These are phyloP conservation scores for Rattus rattus DNA, from an alignment of 2,113 vertebrate genomes.

Conservation along the genomic window DNA sequence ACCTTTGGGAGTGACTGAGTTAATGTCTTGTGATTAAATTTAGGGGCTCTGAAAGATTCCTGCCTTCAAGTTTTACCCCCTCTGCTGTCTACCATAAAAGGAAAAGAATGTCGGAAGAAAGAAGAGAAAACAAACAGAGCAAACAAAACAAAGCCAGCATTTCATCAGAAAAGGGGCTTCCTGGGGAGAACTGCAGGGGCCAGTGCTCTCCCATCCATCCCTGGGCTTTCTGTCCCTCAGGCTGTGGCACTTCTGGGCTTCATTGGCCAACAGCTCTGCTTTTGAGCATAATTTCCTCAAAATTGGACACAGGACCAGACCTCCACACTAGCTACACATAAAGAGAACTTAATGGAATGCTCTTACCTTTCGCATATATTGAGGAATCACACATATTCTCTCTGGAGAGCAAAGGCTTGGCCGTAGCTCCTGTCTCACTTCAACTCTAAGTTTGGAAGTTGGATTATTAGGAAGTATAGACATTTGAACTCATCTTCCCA, in stretches of 20 bases:
- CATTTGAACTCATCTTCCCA: constrained; percentile 18
- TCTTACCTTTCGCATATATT: not conserved
- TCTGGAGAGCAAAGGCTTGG: constrained; percentile 5
- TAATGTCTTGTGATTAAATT: constrained; percentile 60
- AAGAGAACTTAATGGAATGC: not conserved
- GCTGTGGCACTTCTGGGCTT: not conserved
- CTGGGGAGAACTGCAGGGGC: not conserved
- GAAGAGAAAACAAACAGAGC: constrained; percentile 45
- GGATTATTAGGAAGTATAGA: constrained; percentile 3
- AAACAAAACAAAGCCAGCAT: constrained; percentile 57
- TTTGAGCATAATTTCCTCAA: not conserved
- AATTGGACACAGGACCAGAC: not conserved
- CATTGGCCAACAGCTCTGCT: not conserved
- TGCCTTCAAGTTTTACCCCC: not conserved
- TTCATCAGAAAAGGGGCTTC: constrained; percentile 18
- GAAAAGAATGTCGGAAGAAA: constrained; percentile 67
- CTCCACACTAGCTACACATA: not conserved
- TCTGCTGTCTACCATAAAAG: constrained; percentile 44
- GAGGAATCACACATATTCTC: not conserved
- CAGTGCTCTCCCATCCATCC: not conserved
- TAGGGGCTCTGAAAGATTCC: constrained; percentile 41
- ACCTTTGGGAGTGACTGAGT: constrained; percentile 36
- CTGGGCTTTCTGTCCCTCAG: not conserved
- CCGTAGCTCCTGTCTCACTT: not conserved
- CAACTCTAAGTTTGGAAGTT: not conserved